Percentiles rank a stretch among this genome's conserved stretches.
phyloP scores from a whole-genome alignment of 2,113 vertebrate species.

The Lophius piscatorius region DNA sequence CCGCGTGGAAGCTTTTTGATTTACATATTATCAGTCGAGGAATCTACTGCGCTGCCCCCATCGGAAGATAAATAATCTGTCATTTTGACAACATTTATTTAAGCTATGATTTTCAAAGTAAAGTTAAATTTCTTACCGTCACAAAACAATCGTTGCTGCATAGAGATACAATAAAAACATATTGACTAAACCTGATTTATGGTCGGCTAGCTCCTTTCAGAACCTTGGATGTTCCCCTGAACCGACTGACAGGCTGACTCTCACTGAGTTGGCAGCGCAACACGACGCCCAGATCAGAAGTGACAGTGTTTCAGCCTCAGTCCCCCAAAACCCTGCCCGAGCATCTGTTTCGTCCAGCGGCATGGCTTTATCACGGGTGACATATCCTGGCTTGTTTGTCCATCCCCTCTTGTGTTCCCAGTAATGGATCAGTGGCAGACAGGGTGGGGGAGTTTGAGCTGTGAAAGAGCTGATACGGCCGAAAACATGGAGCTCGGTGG shows the following conservation, averaged over 20 bases:
- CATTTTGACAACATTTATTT: neutral
- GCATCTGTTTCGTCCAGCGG: constrained; percentile 41
- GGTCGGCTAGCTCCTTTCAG: neutral
- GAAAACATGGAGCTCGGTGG: neutral
- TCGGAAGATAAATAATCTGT: no score
- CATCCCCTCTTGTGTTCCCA: constrained; percentile 11
- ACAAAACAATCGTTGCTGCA: neutral
- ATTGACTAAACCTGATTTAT: neutral
- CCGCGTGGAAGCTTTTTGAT: no score
- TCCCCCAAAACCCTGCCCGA: constrained; percentile 24
- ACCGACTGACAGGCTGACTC: constrained; percentile 21
- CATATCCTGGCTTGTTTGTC: constrained; percentile 44
- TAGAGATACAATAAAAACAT: neutral
- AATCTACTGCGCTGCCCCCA: no score
- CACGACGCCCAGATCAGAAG: constrained; percentile 35
- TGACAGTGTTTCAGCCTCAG: constrained; percentile 47
- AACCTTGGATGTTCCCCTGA: neutral
- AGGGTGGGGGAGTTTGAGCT: neutral
- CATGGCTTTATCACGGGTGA: constrained; percentile 21
- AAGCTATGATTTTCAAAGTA: neutral
- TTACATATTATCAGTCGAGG: no score
- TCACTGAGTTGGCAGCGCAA: constrained; percentile 29
- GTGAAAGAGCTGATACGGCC: constrained; percentile 22
- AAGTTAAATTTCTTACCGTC: no score
- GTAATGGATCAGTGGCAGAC: constrained; percentile 34